These are phyloP conservation scores for Myotis findleyi DNA, from an alignment of 2,797 vertebrate genomes.

Conservation along the genomic window DNA sequence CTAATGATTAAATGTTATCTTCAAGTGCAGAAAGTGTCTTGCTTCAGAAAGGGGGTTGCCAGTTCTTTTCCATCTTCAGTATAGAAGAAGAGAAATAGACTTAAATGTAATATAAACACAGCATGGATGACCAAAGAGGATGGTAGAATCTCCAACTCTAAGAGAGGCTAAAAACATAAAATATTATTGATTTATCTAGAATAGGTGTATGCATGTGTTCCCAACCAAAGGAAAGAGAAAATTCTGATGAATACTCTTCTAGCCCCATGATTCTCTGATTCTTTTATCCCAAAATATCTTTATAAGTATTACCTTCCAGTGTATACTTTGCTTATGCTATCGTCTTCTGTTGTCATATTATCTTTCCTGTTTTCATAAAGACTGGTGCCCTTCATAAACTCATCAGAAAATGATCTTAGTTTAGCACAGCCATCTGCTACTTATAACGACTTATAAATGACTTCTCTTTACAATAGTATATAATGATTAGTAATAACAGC, in stretches of 20 bases:
- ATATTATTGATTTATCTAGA: conserved; percentile 2
- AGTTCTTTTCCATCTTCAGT: neutral
- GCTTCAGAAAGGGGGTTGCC: neutral
- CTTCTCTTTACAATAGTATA: conserved; percentile 4
- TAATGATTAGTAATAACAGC: conserved; percentile 13
- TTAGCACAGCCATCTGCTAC: neutral
- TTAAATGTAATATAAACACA: neutral
- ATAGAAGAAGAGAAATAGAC: conserved; percentile 25
- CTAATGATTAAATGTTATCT: conserved; percentile 20
- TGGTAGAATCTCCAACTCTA: neutral
- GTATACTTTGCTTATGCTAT: neutral
- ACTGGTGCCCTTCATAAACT: conserved; percentile 30
- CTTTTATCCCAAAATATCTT: conserved; percentile 13
- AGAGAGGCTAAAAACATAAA: conserved; percentile 11
- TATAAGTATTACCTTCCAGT: neutral
- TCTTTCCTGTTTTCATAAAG: conserved; percentile 5
- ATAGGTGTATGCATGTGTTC: neutral
- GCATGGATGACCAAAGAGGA: neutral
- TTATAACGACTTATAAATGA: conserved; percentile 16
- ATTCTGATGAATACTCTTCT: neutral
- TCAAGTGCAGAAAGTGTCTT: neutral
- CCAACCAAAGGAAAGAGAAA: conserved; percentile 5
- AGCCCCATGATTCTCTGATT: neutral
- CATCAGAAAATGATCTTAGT: conserved; percentile 23
- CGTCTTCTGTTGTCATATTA: neutral